Evolutionary conservation across 2,888 invertebrate species (phyloP).

Genomic region (Ophioninae sp.): DNA sequence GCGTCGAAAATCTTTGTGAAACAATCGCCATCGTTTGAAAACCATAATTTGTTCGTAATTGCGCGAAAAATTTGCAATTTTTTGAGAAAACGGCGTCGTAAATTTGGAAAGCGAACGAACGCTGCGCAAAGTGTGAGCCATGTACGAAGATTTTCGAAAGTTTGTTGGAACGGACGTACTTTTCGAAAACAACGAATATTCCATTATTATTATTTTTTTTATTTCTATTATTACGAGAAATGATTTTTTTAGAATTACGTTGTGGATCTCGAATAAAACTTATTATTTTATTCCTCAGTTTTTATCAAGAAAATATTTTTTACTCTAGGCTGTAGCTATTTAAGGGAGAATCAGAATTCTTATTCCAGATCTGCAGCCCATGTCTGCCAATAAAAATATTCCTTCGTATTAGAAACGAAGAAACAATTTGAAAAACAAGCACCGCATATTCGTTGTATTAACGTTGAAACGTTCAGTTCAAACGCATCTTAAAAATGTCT

Average conservation of each 20-base stretch:
- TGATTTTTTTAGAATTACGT: background rate
- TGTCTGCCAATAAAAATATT: background rate
- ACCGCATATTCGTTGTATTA: background rate
- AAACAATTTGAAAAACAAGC: background rate
- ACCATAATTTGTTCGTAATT: background rate
- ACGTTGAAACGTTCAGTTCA: background rate
- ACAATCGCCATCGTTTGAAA: background rate
- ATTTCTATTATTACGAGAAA: background rate
- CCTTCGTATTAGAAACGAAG: background rate
- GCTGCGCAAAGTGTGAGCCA: no score
- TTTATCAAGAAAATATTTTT: background rate
- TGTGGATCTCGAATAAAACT: background rate
- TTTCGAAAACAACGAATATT: background rate
- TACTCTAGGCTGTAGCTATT: background rate
- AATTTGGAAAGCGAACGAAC: background rate
- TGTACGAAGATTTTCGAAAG: background rate
- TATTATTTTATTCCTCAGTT: background rate
- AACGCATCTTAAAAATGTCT: background rate
- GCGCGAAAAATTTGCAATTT: background rate
- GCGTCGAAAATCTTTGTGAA: background rate
- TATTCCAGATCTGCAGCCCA: background rate
- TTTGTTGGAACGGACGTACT: background rate
- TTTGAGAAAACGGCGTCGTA: background rate
- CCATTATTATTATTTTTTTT: background rate
- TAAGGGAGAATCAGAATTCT: background rate